phyloP scores from a whole-genome alignment of 2,113 vertebrate genomes.

The Fregata magnificens region DNA sequence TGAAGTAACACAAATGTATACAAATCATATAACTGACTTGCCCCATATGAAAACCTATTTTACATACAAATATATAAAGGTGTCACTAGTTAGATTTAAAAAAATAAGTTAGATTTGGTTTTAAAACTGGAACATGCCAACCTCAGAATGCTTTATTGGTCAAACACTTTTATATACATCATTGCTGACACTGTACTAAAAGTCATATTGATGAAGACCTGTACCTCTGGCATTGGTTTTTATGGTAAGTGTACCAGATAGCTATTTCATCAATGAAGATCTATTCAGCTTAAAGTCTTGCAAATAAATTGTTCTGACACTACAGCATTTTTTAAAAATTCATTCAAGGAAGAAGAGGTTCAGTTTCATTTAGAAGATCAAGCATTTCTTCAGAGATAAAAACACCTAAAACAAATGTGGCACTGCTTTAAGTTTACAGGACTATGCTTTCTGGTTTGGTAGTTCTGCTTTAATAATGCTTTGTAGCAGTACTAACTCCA shows the following conservation, averaged over 20 bases:
- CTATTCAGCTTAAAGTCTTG: not conserved
- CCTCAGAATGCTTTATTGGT: not conserved
- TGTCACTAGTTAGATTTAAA: not conserved
- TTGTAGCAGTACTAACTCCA: not conserved
- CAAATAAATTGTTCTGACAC: not conserved
- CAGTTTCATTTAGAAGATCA: slow-evolving; percentile 46
- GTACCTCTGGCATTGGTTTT: not conserved
- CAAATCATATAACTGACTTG: not conserved
- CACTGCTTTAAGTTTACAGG: not conserved
- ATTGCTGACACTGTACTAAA: not conserved
- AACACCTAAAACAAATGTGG: slow-evolving; percentile 16
- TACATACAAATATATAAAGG: not conserved
- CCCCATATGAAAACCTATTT: not conserved
- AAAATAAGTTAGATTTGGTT: not conserved
- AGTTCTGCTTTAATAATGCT: slow-evolving; percentile 26
- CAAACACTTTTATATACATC: not conserved
- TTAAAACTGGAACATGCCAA: not conserved
- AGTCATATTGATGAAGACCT: not conserved
- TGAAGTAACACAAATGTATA: not conserved
- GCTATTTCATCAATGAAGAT: not conserved
- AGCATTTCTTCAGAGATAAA: slow-evolving; percentile 30
- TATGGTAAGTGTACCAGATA: not conserved
- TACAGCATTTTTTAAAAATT: not conserved
- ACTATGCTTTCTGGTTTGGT: not conserved
- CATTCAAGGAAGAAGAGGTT: not conserved